Evolutionary conservation across 2,113 vertebrate species (phyloP), one percentile per base, ranked within the genome.

Genomic region (Burhinus oedicnemus): DNA sequence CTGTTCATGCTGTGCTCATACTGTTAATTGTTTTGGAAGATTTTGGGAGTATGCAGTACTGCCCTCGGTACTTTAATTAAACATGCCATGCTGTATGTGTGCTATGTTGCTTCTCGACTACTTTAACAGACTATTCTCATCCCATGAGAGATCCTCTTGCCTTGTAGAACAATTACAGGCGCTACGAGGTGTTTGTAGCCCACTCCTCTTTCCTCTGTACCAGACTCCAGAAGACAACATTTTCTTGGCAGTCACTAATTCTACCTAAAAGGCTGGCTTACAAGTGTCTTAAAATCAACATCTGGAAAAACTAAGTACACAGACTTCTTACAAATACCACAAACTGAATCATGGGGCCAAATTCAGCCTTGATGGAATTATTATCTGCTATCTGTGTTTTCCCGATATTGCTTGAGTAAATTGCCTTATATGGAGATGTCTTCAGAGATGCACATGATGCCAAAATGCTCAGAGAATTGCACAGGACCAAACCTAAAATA

Each of bases 381-480:
- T 86, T 90, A 93, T 95, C 96, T 93, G 87, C 57, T 94, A 95
- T 72, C 95, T 82, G 82, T 83, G 58, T 66, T 95, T 91, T 91
- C 66, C 52, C 66, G 83, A 7, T 3, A 0, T 90, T 70, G 82
- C 78, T 90, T 84, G 74, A 88, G 84, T 91, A 95, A 93, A 84
- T 94, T 89, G 61, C 93, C 96, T 92, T 96, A 90, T 96, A 94
- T 83, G 96, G 95, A 58, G 84, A 93, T 70, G 77, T 89, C 94
- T 97, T 94, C 66, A 93, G 92, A 69, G 66, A 85, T 22, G 34
- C 22, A 51, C 69, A 44, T 8, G 15, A 72, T 95, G 95, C 87
- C 95, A 96, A 92, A 96, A 95, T 42, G 54, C 64, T 97, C 82
- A 26, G 82, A 94, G 93, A 93, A 79, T 79, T 44, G 8, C 93